phyloP scores from a whole-genome alignment of 2,113 vertebrate genomes.

The Stictonetta naevosa region DNA sequence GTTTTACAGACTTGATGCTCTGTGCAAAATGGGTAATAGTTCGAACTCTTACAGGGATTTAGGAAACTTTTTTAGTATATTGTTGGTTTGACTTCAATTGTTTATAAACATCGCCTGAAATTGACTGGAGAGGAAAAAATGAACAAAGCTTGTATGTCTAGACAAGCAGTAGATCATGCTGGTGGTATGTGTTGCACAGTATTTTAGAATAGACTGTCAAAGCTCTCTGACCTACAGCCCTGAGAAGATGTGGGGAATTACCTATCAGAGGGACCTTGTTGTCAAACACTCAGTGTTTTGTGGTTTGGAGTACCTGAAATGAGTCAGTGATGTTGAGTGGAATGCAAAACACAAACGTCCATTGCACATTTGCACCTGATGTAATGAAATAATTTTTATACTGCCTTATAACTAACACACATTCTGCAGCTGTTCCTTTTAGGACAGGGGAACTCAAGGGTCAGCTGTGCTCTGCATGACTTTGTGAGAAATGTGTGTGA shows the following conservation, averaged over 20 bases:
- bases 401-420: accelerated
- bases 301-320: not conserved
- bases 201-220: constrained; percentile 63
- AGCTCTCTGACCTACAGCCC: constrained; percentile 60
- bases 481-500: constrained; percentile 55
- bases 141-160: constrained; percentile 21
- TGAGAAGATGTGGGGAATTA: constrained; percentile 53
- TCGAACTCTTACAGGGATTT: not conserved
- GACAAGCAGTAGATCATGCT: constrained; percentile 47
- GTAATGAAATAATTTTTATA: accelerated
- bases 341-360: not conserved
- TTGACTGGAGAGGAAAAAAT: constrained; percentile 25
- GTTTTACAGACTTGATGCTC: not conserved
- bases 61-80: not conserved
- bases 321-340: accelerated
- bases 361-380: accelerated
- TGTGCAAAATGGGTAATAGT: not conserved
- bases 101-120: not conserved
- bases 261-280: not conserved
- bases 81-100: constrained; percentile 31
- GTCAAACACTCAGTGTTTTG: constrained; percentile 9
- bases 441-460: constrained; percentile 20
- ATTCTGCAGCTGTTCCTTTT: not conserved
- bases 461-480: not conserved
- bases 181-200: constrained; percentile 1